Conservation (phyloP, 2,797 vertebrate genomes). For the Sebastes steindachneri region DNA sequence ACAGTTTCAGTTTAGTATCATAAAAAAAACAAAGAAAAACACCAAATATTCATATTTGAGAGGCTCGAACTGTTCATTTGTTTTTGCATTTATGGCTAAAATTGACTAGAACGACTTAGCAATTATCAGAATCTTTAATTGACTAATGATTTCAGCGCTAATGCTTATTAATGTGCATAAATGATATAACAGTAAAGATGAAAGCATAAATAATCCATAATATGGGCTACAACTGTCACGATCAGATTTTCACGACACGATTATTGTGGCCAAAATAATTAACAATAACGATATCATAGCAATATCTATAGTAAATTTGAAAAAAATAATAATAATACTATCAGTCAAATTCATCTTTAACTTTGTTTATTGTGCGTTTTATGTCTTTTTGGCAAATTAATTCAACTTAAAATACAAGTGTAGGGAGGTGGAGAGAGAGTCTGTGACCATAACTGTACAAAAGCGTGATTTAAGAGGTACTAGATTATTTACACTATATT, state of each 20-base stretch:
- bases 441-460: not conserved
- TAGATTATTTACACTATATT: not conserved
- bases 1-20: not conserved
- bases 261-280: not conserved
- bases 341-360: not conserved
- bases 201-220: too few relatives aligned
- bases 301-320: not conserved
- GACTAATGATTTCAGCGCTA: not conserved
- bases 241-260: too few relatives aligned
- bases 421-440: not conserved
- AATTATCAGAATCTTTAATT: not conserved
- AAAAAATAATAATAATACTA: too few relatives aligned
- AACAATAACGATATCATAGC: not conserved
- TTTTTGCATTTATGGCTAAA: not conserved
- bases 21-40: not conserved
- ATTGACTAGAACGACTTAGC: not conserved
- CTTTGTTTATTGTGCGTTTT: not conserved
- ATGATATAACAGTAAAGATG: too few relatives aligned
- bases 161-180: too few relatives aligned
- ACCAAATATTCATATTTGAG: not conserved
- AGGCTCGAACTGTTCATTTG: fast-evolving
- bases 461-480: too few relatives aligned
- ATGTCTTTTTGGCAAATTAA: not conserved
- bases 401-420: not conserved
- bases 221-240: too few relatives aligned